Base-by-base conservation (phyloP, 1,140 invertebrate species). In the Drosophila sulfurigaster region DNA sequence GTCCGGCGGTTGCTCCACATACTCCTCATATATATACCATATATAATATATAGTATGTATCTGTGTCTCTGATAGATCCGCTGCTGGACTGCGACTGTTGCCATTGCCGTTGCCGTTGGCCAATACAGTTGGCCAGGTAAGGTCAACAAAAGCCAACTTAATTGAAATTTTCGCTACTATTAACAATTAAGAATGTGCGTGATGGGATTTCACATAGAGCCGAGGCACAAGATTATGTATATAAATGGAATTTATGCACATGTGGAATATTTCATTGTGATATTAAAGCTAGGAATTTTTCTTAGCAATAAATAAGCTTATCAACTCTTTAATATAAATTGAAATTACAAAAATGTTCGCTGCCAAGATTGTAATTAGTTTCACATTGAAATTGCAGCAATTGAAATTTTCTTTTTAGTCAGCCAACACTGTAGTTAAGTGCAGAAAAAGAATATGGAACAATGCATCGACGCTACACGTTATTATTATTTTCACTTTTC, bases 101-200 rank as follows among this genome's bases (percentile, higher is more conserved):
- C 20, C 25, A 6, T 16, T 20, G 7, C 13, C 11, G 28, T 38
- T 11, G 35, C 20, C 25, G 11, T 20, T 25, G 7, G 28, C 11
- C n/a, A 28, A 52, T 13, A 49, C 35, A 15, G 30, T 20, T 54
- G 48, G 43, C 20, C 57, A 32, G 49, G 45, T 25, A 15, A 59
- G 79, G 38, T 70, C 75, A 81, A 78, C 79, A 79, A 72, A 77
- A 67, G 80, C 66, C 65, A 70, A 76, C 72, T 87, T 87, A 82
- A 87, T 87, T 87, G 82, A 77, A 79, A 81, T 76, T 71, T 78
- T 71, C 67, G 16, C 66, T 67, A 49, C 71, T 41, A 73, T 72
- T 66, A 63, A 82, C 49, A 77, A 76, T 70, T 46, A 57, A 56
- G 41, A 38, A 64, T 64, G 43, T 30, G 35, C 41, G 41, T 13